Base-by-base conservation (phyloP, 37 sponge, comb jelly and placozoan species). In the Oopsacas minuta region DNA sequence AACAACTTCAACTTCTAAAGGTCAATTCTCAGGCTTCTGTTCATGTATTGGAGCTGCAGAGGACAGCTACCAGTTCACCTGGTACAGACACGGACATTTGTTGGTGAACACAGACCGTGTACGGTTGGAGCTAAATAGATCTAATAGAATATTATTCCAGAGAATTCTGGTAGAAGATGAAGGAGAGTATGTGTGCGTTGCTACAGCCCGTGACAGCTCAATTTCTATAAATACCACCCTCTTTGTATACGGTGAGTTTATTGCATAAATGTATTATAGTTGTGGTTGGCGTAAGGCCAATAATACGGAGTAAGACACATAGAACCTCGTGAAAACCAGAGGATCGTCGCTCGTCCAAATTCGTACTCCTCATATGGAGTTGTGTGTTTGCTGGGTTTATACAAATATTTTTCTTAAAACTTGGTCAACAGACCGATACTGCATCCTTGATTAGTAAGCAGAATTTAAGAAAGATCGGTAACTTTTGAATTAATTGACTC, bases 61-160 rank as follows among this genome's bases (percentile, higher is more conserved):
- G 22, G 30, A 25, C 5, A n/a, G 75, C 22, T 61, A 10, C 20
- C 22, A 61, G 75, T 61, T 61, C 30, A 61, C 75, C 28, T 61
- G 75, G 75, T 61, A 61, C 75, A 61, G 75, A 61, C 75, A 61
- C 30, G 75, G 75, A 61, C 20, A 12, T 25, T 61, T 61, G 75
- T 61, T 61, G 30, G 75, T 61, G 1, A 25, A 25, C 30, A 25
- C 75, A 5, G 28, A 61, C 7, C 75, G 75, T 3, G 75, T 61
- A 12, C 32, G 28, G 30, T 10, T 61, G 28, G 75, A 61, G 28
- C 32, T 61, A 20, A n/a, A 3, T 7, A 61, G 30, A 5, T 12
- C 75, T 5, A 34, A 61, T 10, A 61, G 75, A 12, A 61, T 61
- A 61, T 20, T 61, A 25, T 61, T 61, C 22, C 7, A 12, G 20